phyloP scores from a whole-genome alignment of 2,113 vertebrate genomes.

The Mus musculus region DNA sequence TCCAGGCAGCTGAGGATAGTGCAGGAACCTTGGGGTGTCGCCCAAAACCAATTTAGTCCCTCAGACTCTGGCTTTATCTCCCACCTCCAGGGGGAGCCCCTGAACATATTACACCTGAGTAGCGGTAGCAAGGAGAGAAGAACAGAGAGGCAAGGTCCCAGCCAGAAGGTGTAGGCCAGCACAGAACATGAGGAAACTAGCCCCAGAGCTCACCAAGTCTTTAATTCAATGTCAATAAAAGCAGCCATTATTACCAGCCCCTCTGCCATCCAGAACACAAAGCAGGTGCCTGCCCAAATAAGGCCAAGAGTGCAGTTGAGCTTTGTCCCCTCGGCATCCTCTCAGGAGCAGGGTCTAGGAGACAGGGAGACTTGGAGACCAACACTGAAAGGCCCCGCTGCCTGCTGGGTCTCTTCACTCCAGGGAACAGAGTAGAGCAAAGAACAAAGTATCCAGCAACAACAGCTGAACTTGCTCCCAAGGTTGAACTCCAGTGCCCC shows the following conservation, averaged over 20 bases:
- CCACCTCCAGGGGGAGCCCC: background rate
- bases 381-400: background rate
- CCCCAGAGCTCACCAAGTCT: background rate
- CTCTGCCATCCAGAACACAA: background rate
- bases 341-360: background rate
- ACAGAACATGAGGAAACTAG: background rate
- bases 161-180: too few species aligned
- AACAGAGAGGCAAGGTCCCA: background rate
- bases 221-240: background rate
- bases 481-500: background rate
- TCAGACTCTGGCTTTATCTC: background rate
- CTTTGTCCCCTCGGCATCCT: background rate
- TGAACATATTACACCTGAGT: background rate
- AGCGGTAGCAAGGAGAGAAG: background rate
- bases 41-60: background rate
- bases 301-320: background rate
- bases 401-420: background rate
- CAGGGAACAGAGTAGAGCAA: background rate
- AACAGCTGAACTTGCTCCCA: background rate
- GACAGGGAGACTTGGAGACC: background rate
- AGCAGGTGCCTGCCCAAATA: background rate
- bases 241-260: accelerated
- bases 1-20: accelerated
- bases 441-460: background rate
- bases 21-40: background rate